These are phyloP conservation scores for Chironomus riparius DNA, from an alignment of 2,888 invertebrate species.

Conservation along the genomic window DNA sequence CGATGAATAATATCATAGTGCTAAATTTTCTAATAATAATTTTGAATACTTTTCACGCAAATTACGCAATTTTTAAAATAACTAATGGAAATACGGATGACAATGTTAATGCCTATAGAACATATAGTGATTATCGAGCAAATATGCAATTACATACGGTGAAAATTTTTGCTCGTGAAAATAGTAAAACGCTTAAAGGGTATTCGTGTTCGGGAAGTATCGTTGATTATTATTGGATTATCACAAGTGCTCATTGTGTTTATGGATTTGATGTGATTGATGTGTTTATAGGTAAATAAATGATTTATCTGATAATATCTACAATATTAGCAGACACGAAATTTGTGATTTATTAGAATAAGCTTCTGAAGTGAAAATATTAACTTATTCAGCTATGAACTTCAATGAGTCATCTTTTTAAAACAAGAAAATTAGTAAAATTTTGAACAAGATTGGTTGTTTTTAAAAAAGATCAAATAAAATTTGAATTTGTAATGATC, in stretches of 20 bases:
- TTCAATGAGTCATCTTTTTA: too few relatives aligned
- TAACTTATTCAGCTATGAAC: too few relatives aligned
- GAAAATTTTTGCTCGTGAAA: slow-evolving; percentile 4
- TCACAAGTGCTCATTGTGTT: neutral
- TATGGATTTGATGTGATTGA: neutral
- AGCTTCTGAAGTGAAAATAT: too few relatives aligned
- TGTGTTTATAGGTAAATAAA: neutral
- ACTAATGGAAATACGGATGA: neutral
- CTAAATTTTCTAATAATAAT: neutral
- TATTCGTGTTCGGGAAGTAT: neutral
- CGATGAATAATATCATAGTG: neutral
- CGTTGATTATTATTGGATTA: neutral
- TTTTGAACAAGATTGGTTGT: too few relatives aligned
- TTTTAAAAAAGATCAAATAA: too few relatives aligned
- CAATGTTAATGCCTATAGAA: neutral
- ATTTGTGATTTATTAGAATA: too few relatives aligned
- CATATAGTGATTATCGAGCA: neutral
- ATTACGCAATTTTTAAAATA: neutral
- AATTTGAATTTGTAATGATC: too few relatives aligned
- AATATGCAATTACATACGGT: neutral
- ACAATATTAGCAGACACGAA: too few relatives aligned
- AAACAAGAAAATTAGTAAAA: too few relatives aligned
- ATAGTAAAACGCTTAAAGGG: neutral
- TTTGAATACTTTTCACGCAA: neutral
- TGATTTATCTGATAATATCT: too few relatives aligned